Percentiles rank a stretch among this genome's conserved stretches.
phyloP scores from a whole-genome alignment of 1,140 invertebrate species.

The Sycophaga agraensis region DNA sequence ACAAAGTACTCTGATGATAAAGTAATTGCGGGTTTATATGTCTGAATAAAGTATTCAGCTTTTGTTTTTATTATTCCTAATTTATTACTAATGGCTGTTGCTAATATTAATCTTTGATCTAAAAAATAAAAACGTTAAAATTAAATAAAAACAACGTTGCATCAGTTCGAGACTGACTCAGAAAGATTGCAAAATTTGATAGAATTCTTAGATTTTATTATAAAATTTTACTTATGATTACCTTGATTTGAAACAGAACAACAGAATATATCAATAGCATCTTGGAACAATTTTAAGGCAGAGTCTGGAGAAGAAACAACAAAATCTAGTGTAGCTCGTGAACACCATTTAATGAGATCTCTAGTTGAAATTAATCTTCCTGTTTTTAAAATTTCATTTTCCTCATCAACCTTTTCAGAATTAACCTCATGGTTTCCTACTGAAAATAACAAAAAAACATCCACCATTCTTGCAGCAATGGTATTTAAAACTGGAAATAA shows the following conservation, averaged over 20 bases:
- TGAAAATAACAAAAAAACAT: conserved; percentile 82
- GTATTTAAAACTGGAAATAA: conserved; percentile 74
- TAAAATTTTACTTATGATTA: conserved; percentile 24
- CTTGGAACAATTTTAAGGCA: conserved; percentile 78
- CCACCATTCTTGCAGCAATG: conserved; percentile 75
- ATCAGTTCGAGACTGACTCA: not conserved
- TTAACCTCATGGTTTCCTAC: conserved; percentile 63
- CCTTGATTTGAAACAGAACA: conserved; percentile 68
- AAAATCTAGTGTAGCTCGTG: conserved; percentile 73
- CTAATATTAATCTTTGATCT: conserved; percentile 66
- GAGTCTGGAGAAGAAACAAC: conserved; percentile 73
- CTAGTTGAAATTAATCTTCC: conserved; percentile 75
- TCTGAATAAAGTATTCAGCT: conserved; percentile 77
- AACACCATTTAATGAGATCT: conserved; percentile 93
- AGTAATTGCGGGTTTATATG: conserved; percentile 76
- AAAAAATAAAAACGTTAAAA: conserved; percentile 26
- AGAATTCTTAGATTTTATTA: not conserved
- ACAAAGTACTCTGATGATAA: conserved; percentile 55
- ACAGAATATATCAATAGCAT: conserved; percentile 90
- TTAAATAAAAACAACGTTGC: not conserved
- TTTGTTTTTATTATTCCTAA: conserved; percentile 82
- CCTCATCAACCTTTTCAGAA: conserved; percentile 30
- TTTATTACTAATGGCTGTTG: conserved; percentile 75
- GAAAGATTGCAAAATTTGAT: not conserved
- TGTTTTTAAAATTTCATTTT: conserved; percentile 52